These are phyloP conservation scores for Neolamprologus multifasciatus DNA, from an alignment of 2,797 vertebrate genomes.

Conservation along the genomic window DNA sequence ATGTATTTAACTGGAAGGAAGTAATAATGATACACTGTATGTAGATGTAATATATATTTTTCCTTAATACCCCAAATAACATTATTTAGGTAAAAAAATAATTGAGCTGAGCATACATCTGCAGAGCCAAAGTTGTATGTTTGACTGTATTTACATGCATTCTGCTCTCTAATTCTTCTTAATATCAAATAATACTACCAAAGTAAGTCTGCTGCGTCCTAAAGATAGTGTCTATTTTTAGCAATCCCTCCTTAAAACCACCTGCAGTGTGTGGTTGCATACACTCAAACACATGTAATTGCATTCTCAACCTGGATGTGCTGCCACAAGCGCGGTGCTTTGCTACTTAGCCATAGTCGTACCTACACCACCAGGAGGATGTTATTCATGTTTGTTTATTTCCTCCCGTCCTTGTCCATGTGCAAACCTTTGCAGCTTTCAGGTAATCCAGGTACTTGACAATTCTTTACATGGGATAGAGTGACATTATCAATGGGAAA, in stretches of 20 bases:
- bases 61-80: neutral
- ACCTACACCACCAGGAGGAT: neutral
- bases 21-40: neutral
- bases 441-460: neutral
- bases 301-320: neutral
- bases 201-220: neutral
- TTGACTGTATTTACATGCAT: neutral
- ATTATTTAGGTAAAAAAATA: neutral
- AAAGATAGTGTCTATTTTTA: neutral
- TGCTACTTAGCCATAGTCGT: neutral
- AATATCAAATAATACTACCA: neutral
- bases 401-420: neutral
- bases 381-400: neutral
- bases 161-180: neutral
- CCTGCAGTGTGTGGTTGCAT: neutral
- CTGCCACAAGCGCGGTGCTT: neutral
- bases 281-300: neutral
- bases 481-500: neutral
- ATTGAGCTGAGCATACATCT: neutral
- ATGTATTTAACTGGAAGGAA: neutral
- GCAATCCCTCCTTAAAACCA: neutral
- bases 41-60: neutral
- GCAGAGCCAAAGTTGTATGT: neutral
- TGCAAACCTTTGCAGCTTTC: neutral
- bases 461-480: neutral